Base-by-base conservation (phyloP, 1,140 invertebrate genomes). In the Phthorimaea operculella region DNA sequence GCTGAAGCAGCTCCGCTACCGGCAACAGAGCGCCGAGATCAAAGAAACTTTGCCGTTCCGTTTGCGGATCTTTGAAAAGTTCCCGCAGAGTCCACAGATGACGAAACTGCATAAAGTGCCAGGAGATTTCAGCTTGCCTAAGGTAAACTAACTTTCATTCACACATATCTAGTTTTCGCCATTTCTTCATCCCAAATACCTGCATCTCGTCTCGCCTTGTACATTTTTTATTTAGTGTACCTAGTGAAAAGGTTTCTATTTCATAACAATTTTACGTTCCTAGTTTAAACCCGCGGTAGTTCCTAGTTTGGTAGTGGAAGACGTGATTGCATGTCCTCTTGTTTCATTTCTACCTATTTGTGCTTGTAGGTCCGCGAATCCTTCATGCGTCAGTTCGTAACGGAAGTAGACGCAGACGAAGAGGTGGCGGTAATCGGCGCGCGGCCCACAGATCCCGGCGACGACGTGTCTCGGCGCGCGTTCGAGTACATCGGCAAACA, bases 61-160 rank as follows among this genome's bases (percentile, higher is more conserved):
- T 39, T 84, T 99, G 51, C 88, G 98, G 68, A 94, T 99, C 60
- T 99, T 99, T 83, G 97, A 99, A 79, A 98, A 97, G 74, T 99
- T 99, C 86, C 97, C 98, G 0, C 97, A 99, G 68, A 97, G 96
- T 69, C 98, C 98, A 5, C 95, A 99, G 83, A 99, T 99, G 98
- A 97, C 98, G 0, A 93, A 93, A 58, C 85, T 99, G 12, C 95
- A 98, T 76, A 96, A 97, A 88, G 92, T 98, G 12, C 95, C 96
- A 0, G 95, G 94, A 8, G 98, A 99, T 79, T 99, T 99, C 70
- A 94, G 92, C 75, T 87, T 98, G 17, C 97, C 98, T 14, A 99
- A 99, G 85, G 96, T 94, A 57, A 33, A 42, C 2, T n/a, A n/a
- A n/a, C n/a, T 36, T 36, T 36, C 7, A 36, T 8, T 36, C 34